These are phyloP conservation scores for Trematocara macrostoma DNA, from an alignment of 2,113 vertebrate species.

Conservation along the genomic window DNA sequence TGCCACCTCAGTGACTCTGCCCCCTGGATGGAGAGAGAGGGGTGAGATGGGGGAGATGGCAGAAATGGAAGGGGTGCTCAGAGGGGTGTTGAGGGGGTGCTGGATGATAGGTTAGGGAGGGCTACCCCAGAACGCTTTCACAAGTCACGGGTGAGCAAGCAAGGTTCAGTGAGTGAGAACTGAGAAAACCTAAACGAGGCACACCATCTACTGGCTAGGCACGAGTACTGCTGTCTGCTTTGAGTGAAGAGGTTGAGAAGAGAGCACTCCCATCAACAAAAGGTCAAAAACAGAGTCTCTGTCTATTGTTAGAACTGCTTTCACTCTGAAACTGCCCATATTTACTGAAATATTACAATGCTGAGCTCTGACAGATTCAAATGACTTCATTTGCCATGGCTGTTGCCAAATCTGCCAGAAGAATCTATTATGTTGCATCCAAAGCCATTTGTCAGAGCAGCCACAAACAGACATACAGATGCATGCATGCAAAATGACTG, in stretches of 20 bases:
- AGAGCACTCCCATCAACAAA: background rate
- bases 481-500: conserved; percentile 12
- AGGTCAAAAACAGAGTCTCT: background rate
- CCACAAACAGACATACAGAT: background rate
- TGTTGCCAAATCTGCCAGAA: background rate
- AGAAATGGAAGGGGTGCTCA: conserved; percentile 58
- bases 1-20: conserved; percentile 77
- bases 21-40: conserved; percentile 64
- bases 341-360: background rate
- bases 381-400: background rate
- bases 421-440: background rate
- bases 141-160: conserved; percentile 71
- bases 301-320: background rate
- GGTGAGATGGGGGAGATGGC: conserved; percentile 28
- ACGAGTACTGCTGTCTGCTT: conserved; percentile 29
- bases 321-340: background rate
- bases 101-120: conserved; percentile 62
- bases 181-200: conserved; percentile 59
- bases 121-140: conserved; percentile 62
- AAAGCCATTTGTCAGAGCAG: background rate
- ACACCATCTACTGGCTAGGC: conserved; percentile 72
- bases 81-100: conserved; percentile 42
- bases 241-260: background rate
- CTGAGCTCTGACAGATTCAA: background rate
- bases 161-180: conserved; percentile 38